Conservation (phyloP, 1,140 invertebrate genomes). For the Ips nitidus region DNA sequence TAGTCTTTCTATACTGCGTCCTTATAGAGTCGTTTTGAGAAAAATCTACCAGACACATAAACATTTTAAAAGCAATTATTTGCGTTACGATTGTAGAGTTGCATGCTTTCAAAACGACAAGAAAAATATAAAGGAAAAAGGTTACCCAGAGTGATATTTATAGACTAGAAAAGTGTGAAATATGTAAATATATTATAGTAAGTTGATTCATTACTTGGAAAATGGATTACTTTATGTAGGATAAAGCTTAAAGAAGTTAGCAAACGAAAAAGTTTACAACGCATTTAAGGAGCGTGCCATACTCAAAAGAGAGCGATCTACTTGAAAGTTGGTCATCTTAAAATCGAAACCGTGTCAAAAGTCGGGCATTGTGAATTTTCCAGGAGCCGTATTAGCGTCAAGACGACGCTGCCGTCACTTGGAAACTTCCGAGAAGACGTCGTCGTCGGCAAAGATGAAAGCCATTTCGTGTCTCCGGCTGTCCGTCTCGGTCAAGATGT, state of each 20-base stretch:
- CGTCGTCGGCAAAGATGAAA: constrained; percentile 43
- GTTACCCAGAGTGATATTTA: too few species aligned
- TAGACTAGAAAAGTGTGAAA: too few species aligned
- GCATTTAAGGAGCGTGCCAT: neutral
- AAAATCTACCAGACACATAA: too few species aligned
- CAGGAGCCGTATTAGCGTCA: constrained; percentile 40
- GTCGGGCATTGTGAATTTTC: constrained; percentile 40
- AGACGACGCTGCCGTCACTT: constrained; percentile 46
- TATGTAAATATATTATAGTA: too few species aligned
- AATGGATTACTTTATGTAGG: too few species aligned
- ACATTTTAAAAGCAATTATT: too few species aligned
- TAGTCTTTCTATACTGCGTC: neutral
- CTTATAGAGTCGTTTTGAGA: neutral
- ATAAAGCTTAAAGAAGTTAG: too few species aligned
- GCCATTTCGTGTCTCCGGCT: constrained; percentile 51
- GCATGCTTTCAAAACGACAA: too few species aligned
- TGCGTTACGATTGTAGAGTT: too few species aligned
- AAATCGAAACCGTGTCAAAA: constrained; percentile 44
- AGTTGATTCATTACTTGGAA: too few species aligned
- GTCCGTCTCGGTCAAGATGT: constrained; percentile 54
- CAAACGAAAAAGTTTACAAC: neutral
- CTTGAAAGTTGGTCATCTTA: constrained; percentile 32
- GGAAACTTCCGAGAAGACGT: constrained; percentile 36
- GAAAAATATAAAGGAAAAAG: too few species aligned
- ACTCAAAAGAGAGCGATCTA: neutral